Percentiles rank a stretch among this genome's conserved stretches.
phyloP scores from a whole-genome alignment of 1,140 invertebrate genomes.

The Diplogasteroides magnus region DNA sequence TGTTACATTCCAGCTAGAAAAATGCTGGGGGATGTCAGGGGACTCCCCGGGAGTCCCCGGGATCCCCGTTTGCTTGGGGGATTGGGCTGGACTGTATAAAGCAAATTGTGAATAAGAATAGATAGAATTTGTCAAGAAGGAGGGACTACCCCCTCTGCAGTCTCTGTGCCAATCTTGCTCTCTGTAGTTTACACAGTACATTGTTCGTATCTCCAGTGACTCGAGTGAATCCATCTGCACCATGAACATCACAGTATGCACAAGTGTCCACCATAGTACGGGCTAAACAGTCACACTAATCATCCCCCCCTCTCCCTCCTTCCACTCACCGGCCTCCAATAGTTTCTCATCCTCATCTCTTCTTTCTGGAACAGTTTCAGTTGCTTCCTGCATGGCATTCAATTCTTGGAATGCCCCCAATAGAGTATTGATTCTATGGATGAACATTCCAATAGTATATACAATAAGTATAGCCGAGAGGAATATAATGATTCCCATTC shows the following conservation, averaged over 20 bases:
- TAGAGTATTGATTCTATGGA: slow-evolving; percentile 57
- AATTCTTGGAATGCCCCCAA: slow-evolving; percentile 50
- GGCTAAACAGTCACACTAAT: too few relatives aligned
- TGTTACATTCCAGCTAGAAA: too few relatives aligned
- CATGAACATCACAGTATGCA: slow-evolving; percentile 23
- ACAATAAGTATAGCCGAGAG: slow-evolving; percentile 58
- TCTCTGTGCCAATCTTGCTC: slow-evolving; percentile 24
- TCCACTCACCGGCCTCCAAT: slow-evolving; percentile 26
- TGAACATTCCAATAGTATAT: slow-evolving; percentile 59
- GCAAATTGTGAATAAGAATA: too few relatives aligned
- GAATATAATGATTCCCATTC: slow-evolving; percentile 59
- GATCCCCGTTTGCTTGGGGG: too few relatives aligned
- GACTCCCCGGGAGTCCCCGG: too few relatives aligned
- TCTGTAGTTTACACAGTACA: slow-evolving; percentile 35
- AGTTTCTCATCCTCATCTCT: slow-evolving; percentile 34
- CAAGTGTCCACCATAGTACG: slow-evolving; percentile 43
- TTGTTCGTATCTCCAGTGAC: slow-evolving; percentile 16
- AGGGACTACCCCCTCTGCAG: too few relatives aligned
- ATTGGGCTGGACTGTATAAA: too few relatives aligned
- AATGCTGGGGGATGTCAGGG: too few relatives aligned
- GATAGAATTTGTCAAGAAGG: too few relatives aligned
- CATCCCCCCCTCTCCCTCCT: too few relatives aligned
- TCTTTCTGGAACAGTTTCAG: slow-evolving; percentile 15
- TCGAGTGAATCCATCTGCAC: slow-evolving; percentile 41
- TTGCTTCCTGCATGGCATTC: slow-evolving; percentile 31